Evolutionary conservation across 2,888 invertebrate genomes (phyloP).

Genomic region (Microctonus aethiopoides): DNA sequence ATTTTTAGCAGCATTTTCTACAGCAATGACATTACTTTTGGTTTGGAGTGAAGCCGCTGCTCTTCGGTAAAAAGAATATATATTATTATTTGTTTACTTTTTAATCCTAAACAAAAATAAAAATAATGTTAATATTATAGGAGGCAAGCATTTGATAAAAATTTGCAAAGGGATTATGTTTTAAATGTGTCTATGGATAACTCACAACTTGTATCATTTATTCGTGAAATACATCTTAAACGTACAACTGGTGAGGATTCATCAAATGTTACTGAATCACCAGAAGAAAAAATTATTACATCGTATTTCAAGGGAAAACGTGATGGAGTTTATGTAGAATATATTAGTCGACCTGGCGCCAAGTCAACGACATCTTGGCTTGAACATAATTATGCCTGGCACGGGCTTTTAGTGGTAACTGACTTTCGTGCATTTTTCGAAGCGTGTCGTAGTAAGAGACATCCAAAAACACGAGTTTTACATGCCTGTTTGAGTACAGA

Average conservation of each 20-base stretch:
- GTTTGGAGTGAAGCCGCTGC: slow-evolving; percentile 81
- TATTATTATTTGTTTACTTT: background rate
- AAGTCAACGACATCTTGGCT: slow-evolving; percentile 80
- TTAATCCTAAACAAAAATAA: background rate
- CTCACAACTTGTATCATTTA: slow-evolving; percentile 79
- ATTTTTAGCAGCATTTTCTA: slow-evolving; percentile 82
- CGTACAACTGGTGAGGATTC: slow-evolving; percentile 58
- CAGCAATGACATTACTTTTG: slow-evolving; percentile 81
- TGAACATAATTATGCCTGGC: slow-evolving; percentile 78
- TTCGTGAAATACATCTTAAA: slow-evolving; percentile 77
- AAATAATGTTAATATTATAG: slow-evolving; percentile 44
- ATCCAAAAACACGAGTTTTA: slow-evolving; percentile 72
- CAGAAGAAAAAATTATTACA: slow-evolving; percentile 68
- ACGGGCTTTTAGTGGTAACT: slow-evolving; percentile 80
- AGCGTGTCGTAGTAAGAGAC: slow-evolving; percentile 67
- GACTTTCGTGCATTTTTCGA: slow-evolving; percentile 82
- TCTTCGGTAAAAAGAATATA: slow-evolving; percentile 71
- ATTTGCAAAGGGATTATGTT: slow-evolving; percentile 84
- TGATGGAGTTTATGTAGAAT: slow-evolving; percentile 61
- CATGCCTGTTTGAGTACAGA: slow-evolving; percentile 86
- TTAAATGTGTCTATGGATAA: slow-evolving; percentile 81
- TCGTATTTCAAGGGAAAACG: slow-evolving; percentile 67
- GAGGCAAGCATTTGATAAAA: slow-evolving; percentile 79
- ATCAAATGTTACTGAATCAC: slow-evolving; percentile 64
- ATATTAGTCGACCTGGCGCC: slow-evolving; percentile 71